phyloP scores from a whole-genome alignment of 2,888 invertebrate species.

The Stenurella melanura region DNA sequence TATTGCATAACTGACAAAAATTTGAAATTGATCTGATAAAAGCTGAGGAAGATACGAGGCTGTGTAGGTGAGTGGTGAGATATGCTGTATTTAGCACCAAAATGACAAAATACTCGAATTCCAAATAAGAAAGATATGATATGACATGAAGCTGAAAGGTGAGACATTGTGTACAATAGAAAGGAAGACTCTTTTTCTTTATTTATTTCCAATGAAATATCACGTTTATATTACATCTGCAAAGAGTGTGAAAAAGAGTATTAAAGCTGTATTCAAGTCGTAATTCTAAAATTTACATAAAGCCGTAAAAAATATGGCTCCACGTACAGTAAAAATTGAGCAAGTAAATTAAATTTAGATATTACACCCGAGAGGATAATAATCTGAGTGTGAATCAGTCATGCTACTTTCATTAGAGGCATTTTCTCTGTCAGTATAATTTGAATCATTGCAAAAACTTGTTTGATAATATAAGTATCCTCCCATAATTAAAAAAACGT shows the following conservation, averaged over 20 bases:
- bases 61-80: too few relatives aligned
- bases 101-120: too few relatives aligned
- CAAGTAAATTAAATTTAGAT: conserved; percentile 2
- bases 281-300: background rate
- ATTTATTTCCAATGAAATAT: background rate
- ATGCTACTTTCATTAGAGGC: conserved; percentile 1
- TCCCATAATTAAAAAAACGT: background rate
- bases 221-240: background rate
- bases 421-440: conserved; percentile 2
- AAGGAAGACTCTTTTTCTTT: background rate
- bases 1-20: too few relatives aligned
- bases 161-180: too few relatives aligned
- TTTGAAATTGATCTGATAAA: too few relatives aligned
- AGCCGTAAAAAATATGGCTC: background rate
- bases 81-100: too few relatives aligned
- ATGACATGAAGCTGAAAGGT: too few relatives aligned
- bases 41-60: too few relatives aligned
- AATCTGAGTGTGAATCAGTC: background rate
- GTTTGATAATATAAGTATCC: background rate
- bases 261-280: background rate
- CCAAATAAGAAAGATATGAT: too few relatives aligned
- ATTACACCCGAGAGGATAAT: conserved; percentile 1
- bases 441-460: conserved; percentile 6
- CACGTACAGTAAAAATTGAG: background rate
- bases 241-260: background rate